Evolutionary conservation across 2,113 vertebrate species (phyloP), one percentile per base, ranked within the genome.

Genomic region (Picathartes gymnocephalus): DNA sequence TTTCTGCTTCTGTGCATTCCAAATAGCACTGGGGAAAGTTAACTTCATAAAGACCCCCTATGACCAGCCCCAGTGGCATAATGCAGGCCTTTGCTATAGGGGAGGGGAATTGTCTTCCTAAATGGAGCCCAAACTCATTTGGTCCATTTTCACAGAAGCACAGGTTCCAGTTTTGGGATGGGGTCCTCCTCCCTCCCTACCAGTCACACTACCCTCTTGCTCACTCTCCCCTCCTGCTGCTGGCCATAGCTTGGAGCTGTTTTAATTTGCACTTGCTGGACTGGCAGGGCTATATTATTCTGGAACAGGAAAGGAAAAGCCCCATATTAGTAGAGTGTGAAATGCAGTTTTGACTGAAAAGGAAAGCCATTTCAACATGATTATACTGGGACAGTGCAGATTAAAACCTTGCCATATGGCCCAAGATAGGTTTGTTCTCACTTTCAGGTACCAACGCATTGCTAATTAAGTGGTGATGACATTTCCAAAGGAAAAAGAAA

Each of bases 271-370:
- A 62, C 74, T 96, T 92, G 85, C 93, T 94, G 90, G 89, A 93
- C 94, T 31, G 56, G 81, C 86, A 96, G 90, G 95, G 79, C 95
- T 97, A 57, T 97, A 97, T 97, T 97, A 94, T 91, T 96, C 84
- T 73, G 69, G 81, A 93, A 93, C 86, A 95, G 93, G 80, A 93
- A 96, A 94, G 93, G 96, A 96, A 96, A 97, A 96, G 78, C 71
- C 94, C 86, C 90, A 94, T 97, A 95, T 97, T 97, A 97, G 97
- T 96, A 97, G 97, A 98, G 97, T 97, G 97, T 98, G 97, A 98
- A 98, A 98, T 97, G 96, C 81, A 94, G 96, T 98, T 98, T 97
- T 98, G 97, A 97, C 97, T 98, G 95, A 95, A 96, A 97, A 97
- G 91, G 96, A 96, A 98, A 98, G 91, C 94, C 96, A 97, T 98